Percentiles rank a stretch among this genome's conserved stretches.
Evolutionary conservation across 2,113 vertebrate species (phyloP).

Genomic region (Cricetomys ansorgei): DNA sequence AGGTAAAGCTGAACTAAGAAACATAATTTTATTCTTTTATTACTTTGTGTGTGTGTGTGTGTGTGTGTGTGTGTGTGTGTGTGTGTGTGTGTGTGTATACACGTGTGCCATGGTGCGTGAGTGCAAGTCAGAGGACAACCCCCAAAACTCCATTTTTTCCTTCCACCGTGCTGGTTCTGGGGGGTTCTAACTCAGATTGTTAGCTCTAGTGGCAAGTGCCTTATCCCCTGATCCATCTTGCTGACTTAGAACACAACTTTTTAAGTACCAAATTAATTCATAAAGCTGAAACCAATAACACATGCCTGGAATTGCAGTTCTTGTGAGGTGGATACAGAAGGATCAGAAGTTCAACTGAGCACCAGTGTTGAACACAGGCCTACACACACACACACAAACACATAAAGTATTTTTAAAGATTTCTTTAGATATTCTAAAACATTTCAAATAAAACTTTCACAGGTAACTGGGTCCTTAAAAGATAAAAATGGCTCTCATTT

Average conservation of each 20-base stretch:
- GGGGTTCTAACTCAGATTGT: background rate
- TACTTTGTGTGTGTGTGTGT: background rate
- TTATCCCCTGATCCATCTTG: too few species aligned
- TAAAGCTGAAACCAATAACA: background rate
- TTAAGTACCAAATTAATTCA: background rate
- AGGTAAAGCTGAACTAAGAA: background rate
- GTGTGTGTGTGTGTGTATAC: background rate
- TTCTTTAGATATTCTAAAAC: background rate
- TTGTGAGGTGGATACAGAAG: background rate
- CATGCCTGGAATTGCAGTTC: background rate
- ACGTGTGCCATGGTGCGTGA: too few species aligned
- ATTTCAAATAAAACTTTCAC: slow-evolving; percentile 7
- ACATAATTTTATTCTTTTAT: background rate
- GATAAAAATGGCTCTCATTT: background rate
- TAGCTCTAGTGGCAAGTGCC: too few species aligned
- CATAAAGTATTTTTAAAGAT: background rate
- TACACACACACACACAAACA: too few species aligned
- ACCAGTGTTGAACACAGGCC: background rate
- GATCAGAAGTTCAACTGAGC: background rate
- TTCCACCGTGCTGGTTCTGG: background rate
- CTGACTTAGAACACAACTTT: background rate
- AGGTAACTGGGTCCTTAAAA: slow-evolving; percentile 12
- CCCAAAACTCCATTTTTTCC: background rate
- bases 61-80: background rate
- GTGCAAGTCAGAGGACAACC: background rate